Percentiles rank a stretch among this genome's conserved stretches.
phyloP scores from a whole-genome alignment of 2,888 invertebrate genomes.

The Drosophila sordidula region DNA sequence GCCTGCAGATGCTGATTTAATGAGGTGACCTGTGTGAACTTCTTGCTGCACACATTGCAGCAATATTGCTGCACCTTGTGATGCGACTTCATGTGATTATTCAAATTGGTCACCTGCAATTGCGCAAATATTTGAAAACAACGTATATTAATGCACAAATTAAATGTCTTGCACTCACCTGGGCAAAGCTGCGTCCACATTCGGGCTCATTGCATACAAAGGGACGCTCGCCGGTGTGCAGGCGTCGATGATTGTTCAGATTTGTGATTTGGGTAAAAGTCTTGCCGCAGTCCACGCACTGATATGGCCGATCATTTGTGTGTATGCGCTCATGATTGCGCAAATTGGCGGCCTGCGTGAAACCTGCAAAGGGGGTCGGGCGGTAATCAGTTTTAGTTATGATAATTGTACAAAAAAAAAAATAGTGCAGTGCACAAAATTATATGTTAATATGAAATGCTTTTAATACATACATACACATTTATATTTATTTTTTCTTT shows the following conservation, averaged over 20 bases:
- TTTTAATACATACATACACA: no score
- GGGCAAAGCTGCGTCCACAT: constrained; percentile 85
- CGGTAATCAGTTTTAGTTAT: not conserved
- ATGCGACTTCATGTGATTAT: constrained; percentile 86
- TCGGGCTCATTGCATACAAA: constrained; percentile 85
- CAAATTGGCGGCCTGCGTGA: constrained; percentile 85
- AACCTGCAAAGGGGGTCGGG: constrained; percentile 66
- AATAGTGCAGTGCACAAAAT: not conserved
- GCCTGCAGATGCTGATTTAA: constrained; percentile 85
- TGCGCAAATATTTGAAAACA: not conserved
- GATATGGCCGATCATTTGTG: constrained; percentile 85
- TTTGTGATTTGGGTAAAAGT: constrained; percentile 85
- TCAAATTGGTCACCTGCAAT: constrained; percentile 84
- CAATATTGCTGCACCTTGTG: constrained; percentile 85
- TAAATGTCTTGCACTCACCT: constrained; percentile 65
- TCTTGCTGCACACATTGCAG: constrained; percentile 85
- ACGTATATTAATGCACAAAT: not conserved
- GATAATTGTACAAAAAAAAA: no score
- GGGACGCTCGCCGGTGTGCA: constrained; percentile 85
- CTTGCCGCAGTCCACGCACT: constrained; percentile 85
- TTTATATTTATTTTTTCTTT: no score
- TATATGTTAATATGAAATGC: not conserved
- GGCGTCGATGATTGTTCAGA: constrained; percentile 85
- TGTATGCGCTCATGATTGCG: constrained; percentile 85
- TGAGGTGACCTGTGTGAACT: constrained; percentile 85